Conservation (phyloP, 2,113 vertebrate species). For the Crotalus horridus region DNA sequence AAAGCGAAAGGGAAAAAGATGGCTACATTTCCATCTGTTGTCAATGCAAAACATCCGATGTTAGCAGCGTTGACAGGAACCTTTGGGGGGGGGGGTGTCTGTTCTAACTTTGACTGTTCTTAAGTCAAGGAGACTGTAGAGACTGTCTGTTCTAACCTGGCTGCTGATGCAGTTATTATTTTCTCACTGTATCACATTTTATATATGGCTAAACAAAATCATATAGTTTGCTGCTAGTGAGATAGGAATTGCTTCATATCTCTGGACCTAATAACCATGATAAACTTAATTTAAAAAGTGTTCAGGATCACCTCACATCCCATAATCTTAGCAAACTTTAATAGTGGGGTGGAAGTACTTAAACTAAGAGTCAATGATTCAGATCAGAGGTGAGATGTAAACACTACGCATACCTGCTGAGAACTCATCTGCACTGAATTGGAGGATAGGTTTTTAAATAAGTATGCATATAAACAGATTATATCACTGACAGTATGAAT, state of each 20-base stretch:
- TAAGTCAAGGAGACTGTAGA: not conserved
- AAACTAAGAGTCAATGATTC: not conserved
- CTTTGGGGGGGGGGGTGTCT: too few relatives aligned
- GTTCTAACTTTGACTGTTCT: too few relatives aligned
- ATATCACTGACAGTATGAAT: too few relatives aligned
- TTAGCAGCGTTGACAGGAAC: too few relatives aligned
- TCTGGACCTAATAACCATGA: not conserved
- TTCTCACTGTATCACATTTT: not conserved
- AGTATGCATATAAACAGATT: not conserved
- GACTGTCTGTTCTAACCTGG: not conserved
- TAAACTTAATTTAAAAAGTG: not conserved
- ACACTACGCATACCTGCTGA: not conserved
- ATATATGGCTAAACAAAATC: not conserved
- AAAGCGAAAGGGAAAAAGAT: too few relatives aligned
- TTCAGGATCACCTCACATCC: not conserved
- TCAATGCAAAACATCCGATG: too few relatives aligned
- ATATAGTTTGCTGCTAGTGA: not conserved
- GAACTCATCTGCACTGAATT: not conserved
- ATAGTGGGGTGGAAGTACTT: not conserved
- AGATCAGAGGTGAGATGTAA: not conserved
- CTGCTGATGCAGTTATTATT: not conserved
- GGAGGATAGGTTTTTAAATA: not conserved
- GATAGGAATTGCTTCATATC: not conserved
- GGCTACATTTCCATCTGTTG: too few relatives aligned
- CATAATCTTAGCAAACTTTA: not conserved